phyloP scores from a whole-genome alignment of 2,888 invertebrate genomes.

The Eupithecia subfuscata region DNA sequence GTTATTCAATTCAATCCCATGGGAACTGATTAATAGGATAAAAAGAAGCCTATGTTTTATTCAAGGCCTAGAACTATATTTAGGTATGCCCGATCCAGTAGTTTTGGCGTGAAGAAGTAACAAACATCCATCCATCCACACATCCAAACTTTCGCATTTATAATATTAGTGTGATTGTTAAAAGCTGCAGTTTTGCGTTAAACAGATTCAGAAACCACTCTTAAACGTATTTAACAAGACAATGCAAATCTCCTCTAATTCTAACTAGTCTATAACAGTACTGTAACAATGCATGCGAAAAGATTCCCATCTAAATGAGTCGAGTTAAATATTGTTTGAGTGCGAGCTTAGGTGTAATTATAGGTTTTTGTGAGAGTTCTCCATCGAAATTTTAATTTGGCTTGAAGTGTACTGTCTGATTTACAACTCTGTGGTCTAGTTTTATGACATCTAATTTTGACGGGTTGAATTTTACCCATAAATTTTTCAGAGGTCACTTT shows the following conservation, averaged over 20 bases:
- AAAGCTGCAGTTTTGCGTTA: not conserved
- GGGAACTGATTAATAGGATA: too few relatives aligned
- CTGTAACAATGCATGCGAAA: conserved; percentile 54
- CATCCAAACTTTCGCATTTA: too few relatives aligned
- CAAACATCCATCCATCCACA: too few relatives aligned
- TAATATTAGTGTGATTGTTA: not conserved
- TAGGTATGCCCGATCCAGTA: too few relatives aligned
- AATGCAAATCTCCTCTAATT: conserved; percentile 38
- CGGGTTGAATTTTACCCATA: not conserved
- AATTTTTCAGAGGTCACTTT: not conserved
- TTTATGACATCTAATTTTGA: not conserved
- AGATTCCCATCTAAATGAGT: conserved; percentile 59
- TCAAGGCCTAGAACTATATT: too few relatives aligned
- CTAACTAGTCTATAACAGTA: conserved; percentile 42
- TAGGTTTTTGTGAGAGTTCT: conserved; percentile 38
- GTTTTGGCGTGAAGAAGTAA: too few relatives aligned
- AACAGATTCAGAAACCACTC: not conserved
- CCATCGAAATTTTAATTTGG: conserved; percentile 23
- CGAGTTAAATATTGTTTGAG: conserved; percentile 60
- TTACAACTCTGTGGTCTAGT: not conserved
- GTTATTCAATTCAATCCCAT: too few relatives aligned
- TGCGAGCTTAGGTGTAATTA: conserved; percentile 48
- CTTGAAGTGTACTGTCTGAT: not conserved
- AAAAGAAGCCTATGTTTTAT: too few relatives aligned
- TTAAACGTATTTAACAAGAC: conserved; percentile 37